Conservation (phyloP, 2,797 vertebrate species). For the Chaetophractus vellerosus region DNA sequence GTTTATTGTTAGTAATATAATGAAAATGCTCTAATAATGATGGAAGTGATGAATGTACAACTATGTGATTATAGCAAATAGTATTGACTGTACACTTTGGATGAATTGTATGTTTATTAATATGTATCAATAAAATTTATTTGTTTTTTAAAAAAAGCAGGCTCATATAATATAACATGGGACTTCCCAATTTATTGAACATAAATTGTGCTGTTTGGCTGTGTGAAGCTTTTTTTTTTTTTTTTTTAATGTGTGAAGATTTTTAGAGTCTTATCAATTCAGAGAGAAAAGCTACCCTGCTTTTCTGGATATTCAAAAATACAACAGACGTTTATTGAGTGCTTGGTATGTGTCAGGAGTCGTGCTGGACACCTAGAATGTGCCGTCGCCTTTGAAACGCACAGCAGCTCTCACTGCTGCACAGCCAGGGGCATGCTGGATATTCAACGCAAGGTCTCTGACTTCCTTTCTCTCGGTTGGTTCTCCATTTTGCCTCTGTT, state of each 20-base stretch:
- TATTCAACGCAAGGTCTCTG: background rate
- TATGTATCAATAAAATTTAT: too few relatives aligned
- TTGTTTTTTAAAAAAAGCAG: too few relatives aligned
- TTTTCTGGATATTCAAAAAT: constrained; percentile 13
- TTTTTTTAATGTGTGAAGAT: constrained; percentile 36
- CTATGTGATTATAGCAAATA: too few relatives aligned
- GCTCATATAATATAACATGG: background rate
- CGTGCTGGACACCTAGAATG: background rate
- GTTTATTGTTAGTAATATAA: too few relatives aligned
- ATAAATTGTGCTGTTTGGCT: background rate
- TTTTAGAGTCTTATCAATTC: background rate
- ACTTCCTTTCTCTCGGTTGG: background rate
- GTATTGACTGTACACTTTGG: too few relatives aligned
- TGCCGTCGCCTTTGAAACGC: background rate
- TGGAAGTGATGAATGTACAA: too few relatives aligned
- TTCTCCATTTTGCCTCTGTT: background rate
- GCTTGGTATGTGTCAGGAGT: background rate
- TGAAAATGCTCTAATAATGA: too few relatives aligned
- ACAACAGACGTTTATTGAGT: background rate
- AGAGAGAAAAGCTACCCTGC: background rate
- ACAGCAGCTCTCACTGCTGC: background rate
- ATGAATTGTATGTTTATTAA: too few relatives aligned
- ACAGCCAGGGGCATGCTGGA: fast-evolving
- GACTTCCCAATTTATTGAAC: background rate
- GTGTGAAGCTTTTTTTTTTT: constrained; percentile 33